Base-by-base conservation (phyloP, 2,113 vertebrate genomes). In the Myotis davidii region DNA sequence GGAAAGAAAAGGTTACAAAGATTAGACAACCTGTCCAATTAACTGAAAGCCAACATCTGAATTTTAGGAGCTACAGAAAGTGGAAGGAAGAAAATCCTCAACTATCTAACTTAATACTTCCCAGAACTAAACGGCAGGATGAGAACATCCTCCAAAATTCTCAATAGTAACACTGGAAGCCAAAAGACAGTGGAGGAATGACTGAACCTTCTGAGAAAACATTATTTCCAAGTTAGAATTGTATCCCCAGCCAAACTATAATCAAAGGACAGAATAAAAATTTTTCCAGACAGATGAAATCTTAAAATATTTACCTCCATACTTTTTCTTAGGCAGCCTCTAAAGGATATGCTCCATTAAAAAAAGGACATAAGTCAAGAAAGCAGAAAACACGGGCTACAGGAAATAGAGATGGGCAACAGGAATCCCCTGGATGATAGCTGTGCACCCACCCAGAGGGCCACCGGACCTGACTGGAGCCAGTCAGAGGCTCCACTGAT, bases 301-400 rank as follows among this genome's bases (percentile, higher is more conserved):
- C 54, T 89, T 52, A 83, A 93, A 96, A 73, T 81, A 88, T 85
- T 91, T 91, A 94, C n/a, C 29, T 94, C 39, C 37, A 65, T 29
- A 56, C 45, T 76, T 65, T 88, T 87, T 73, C 79, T 85, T 25
- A 52, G 25, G 48, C 84, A 73, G 48, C 27, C 73, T 45, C n/a
- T 52, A 50, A 32, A 81, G 18, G 37, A 85, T 67, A 61, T 92
- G 37, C 45, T 59, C 17, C 70, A 54, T 56, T 82, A 89, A 54
- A 85, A 96, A 50, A 37, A 92, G 27, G 34, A 69, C 64, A 61
- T 13, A 67, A 73, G 54, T 32, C 27, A 48, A 82, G 76, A 70
- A 78, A 95, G 50, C 34, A 72, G 78, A 81, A 76, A 90, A 45
- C 84, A 59, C 13, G 52, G 39, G 50, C 25, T 37, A 45, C 0